Evolutionary conservation across 53 echinoderm and acorn worm species (phyloP).

Genomic region (Henricia sp.): DNA sequence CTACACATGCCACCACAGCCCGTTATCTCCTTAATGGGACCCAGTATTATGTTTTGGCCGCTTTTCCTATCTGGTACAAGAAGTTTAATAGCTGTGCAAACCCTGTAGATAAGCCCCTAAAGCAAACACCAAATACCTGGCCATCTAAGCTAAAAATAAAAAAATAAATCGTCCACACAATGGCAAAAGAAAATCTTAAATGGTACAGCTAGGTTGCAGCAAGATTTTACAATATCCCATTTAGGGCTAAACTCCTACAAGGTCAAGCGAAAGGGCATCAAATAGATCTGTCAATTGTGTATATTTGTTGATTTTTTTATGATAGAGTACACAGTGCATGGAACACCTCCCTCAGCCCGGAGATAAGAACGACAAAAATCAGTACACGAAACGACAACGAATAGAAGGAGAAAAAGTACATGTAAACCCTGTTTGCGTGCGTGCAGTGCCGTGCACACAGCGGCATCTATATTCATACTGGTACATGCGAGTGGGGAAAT

Average conservation of each 20-base stretch:
- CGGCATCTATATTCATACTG: constrained; percentile 58
- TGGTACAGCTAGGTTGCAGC: constrained; percentile 37
- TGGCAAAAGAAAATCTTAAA: constrained; percentile 27
- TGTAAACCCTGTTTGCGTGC: constrained; percentile 54
- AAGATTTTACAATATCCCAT: not conserved
- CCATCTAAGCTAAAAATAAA: too few relatives aligned
- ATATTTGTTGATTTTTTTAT: constrained; percentile 50
- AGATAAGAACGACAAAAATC: constrained; percentile 42
- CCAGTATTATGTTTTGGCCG: constrained; percentile 51
- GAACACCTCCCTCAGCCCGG: constrained; percentile 36
- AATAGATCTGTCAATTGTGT: constrained; percentile 57
- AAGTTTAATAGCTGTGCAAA: constrained; percentile 48
- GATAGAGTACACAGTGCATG: constrained; percentile 50
- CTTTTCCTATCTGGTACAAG: constrained; percentile 47
- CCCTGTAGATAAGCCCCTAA: constrained; percentile 18
- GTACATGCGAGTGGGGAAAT: constrained; percentile 19
- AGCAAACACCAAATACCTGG: constrained; percentile 45
- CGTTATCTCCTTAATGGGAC: constrained; percentile 5
- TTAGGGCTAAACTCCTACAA: not conserved
- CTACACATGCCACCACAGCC: not conserved
- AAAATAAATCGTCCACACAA: constrained; percentile 13
- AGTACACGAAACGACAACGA: constrained; percentile 3
- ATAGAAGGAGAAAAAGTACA: constrained; percentile 58
- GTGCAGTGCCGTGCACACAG: constrained; percentile 35
- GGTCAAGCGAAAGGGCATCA: constrained; percentile 31